A percentile compares a stretch with the other conserved stretches of the same genome.
phyloP scores from a whole-genome alignment of 2,113 vertebrate species.

The Tricholaema leucomelas region DNA sequence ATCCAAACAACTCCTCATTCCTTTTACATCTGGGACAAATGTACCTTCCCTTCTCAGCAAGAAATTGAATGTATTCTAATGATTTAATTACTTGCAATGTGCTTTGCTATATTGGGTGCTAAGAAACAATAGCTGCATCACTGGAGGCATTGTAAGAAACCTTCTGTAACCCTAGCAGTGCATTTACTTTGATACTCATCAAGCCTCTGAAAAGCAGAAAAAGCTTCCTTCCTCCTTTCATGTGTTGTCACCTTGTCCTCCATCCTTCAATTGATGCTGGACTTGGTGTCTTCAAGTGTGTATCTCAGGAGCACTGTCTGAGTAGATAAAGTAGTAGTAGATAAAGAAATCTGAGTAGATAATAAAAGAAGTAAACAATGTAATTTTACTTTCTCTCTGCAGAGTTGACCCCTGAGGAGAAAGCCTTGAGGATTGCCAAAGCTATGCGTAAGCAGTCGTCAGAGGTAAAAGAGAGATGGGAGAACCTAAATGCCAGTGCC shows the following conservation, averaged over 20 bases:
- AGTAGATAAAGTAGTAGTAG: not conserved
- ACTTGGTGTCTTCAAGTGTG: not conserved
- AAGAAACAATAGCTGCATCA: not conserved
- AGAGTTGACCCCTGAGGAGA: slow-evolving; percentile 93
- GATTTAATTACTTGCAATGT: not conserved
- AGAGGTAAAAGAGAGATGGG: slow-evolving; percentile 94
- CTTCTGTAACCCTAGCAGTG: not conserved
- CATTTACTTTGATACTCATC: not conserved
- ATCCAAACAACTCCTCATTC: not conserved
- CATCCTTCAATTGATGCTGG: not conserved
- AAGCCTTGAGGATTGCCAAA: slow-evolving; percentile 88
- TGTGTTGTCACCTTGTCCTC: not conserved
- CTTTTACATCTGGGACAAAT: not conserved
- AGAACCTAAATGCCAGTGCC: slow-evolving; percentile 83
- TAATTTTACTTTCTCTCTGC: not conserved
- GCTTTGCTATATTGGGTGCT: not conserved
- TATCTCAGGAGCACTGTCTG: not conserved
- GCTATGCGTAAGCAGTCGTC: slow-evolving; percentile 94
- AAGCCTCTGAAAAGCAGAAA: not conserved
- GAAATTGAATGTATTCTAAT: not conserved
- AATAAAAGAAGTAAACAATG: not conserved
- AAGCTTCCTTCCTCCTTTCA: not conserved
- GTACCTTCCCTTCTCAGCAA: not conserved
- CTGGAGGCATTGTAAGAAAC: not conserved
- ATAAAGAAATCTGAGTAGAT: not conserved